phyloP scores from a whole-genome alignment of 2,888 invertebrate genomes.

The Oxystoma pomonae region DNA sequence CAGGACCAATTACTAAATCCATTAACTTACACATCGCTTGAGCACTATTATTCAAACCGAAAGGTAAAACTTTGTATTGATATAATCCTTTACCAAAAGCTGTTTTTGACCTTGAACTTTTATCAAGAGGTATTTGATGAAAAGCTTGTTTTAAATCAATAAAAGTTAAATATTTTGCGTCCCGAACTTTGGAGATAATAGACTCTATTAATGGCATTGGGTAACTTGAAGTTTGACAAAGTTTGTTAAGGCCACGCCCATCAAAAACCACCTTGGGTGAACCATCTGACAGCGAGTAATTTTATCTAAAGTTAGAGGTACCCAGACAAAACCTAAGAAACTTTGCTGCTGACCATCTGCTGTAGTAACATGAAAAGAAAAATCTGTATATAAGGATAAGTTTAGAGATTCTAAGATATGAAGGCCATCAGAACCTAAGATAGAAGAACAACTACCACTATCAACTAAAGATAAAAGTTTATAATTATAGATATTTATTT shows the following conservation, averaged over 20 bases:
- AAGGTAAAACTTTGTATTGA: no score
- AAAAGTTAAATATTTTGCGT: slow-evolving; percentile 34
- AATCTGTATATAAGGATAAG: slow-evolving; percentile 1
- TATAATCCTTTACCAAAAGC: slow-evolving; percentile 19
- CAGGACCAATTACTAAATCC: background rate
- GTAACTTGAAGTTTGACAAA: background rate
- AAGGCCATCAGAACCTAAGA: slow-evolving; percentile 8
- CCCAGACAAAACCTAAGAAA: background rate
- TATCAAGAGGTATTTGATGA: slow-evolving; percentile 29
- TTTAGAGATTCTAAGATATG: slow-evolving; percentile 2
- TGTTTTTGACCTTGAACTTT: slow-evolving; percentile 11
- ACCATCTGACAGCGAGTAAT: background rate
- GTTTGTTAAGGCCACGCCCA: slow-evolving; percentile 3
- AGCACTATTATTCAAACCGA: background rate
- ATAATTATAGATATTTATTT: background rate
- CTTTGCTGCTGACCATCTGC: slow-evolving; percentile 9
- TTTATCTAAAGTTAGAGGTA: slow-evolving; percentile 3
- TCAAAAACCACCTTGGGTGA: background rate
- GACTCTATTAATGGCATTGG: no score
- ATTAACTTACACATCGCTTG: background rate
- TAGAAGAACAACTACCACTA: slow-evolving; percentile 6
- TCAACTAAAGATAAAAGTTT: slow-evolving; percentile 8
- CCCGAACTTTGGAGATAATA: slow-evolving; percentile 31
- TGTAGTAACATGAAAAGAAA: slow-evolving; percentile 5
- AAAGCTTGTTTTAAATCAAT: slow-evolving; percentile 35